Evolutionary conservation across 23 tunicate species (phyloP), one percentile per base, ranked within the genome.

Genomic region (Styela clava): DNA sequence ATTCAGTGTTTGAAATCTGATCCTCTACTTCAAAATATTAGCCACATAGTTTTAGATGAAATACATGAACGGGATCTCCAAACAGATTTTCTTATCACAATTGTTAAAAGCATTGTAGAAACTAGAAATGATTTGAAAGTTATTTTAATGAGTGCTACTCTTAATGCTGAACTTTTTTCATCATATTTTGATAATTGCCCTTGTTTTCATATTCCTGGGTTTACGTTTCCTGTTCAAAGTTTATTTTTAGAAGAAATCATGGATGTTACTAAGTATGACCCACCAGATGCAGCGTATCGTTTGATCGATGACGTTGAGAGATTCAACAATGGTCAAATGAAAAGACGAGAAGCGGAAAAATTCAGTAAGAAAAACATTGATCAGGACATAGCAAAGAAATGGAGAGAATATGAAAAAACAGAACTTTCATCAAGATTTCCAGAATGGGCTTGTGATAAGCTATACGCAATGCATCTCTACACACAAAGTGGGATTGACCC

Each of bases 81-180:
- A 34, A 85, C 97, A 7, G 97, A 91, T 64, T 85, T 91, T 83
- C 30, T 91, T 28, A 78, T 91, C 24, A 70, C 97, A 2, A 83
- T 91, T 29, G 36, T 91, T 12, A 91, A 86, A 65, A 74, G 63
- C 62, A 74, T 91, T 20, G 33, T 82, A 37, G 23, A 69, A 30
- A 82, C 36, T 69, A 80, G 90, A 29, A 82, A 86, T 34, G 90
- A 91, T 51, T 24, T 91, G 37, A 86, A 86, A 83, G 79, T 91
- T 73, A 82, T 91, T 44, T 65, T 91, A 34, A 91, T 91, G 97
- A 91, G 97, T 69, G 97, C 97, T 31, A 91, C 97, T 2, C 74
- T 91, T 2, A 91, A 91, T 82, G 90, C 97, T 24, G 71, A 91
- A 63, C 32, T 77, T 12, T 91, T 91, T 82, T 86, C 97, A 21